phyloP scores from a whole-genome alignment of 2,888 invertebrate species.

The Lepidochrysops patricia region DNA sequence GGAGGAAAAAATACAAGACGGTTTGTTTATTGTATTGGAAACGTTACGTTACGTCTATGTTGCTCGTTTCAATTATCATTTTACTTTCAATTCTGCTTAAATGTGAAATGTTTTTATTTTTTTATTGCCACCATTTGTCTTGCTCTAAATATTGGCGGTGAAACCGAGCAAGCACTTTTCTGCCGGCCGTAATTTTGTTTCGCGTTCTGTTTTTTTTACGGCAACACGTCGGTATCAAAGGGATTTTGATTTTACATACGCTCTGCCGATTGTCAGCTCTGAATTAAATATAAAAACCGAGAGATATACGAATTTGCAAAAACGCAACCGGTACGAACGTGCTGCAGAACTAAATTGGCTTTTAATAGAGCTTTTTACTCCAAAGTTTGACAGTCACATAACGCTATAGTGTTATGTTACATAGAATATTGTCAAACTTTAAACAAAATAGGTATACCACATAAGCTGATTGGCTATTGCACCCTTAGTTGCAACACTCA shows the following conservation, averaged over 20 bases:
- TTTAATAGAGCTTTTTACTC: not conserved
- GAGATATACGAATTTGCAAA: not conserved
- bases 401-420: no score
- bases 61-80: not conserved
- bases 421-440: no score
- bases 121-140: not conserved
- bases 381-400: no score
- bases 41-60: not conserved
- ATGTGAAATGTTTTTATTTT: not conserved
- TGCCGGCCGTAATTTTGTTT: not conserved
- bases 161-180: slow-evolving; percentile 2
- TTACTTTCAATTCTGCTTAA: not conserved
- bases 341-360: not conserved
- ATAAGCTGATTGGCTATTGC: no score
- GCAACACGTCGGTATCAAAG: slow-evolving; percentile 1
- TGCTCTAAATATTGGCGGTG: not conserved
- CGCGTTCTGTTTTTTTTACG: not conserved
- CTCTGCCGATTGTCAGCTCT: not conserved
- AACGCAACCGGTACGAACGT: not conserved
- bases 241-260: slow-evolving; percentile 5
- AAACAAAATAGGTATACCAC: no score
- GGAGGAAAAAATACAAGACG: no score
- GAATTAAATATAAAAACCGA: not conserved
- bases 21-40: not conserved
- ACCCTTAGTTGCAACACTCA: no score